Percentiles rank a stretch among this genome's conserved stretches.
phyloP scores from a whole-genome alignment of 2,888 invertebrate genomes.

The Apodemia mormo region DNA sequence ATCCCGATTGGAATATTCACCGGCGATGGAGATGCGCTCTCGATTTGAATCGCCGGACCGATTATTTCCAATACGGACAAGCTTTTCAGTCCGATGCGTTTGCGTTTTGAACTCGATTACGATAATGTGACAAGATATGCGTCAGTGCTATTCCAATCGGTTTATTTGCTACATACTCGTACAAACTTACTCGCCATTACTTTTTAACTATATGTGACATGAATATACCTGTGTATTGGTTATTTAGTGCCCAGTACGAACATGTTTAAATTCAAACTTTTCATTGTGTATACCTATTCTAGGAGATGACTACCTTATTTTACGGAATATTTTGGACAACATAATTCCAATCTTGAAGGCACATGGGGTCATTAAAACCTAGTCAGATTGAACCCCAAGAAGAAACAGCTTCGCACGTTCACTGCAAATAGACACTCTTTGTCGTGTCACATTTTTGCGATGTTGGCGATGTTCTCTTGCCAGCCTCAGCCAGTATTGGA shows the following conservation, averaged over 20 bases:
- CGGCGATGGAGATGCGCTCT: background rate
- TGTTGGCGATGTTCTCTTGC: too few relatives aligned
- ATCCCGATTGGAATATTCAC: constrained; percentile 13
- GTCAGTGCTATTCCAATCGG: background rate
- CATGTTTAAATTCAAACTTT: background rate
- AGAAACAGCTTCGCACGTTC: too few relatives aligned
- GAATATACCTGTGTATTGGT: background rate
- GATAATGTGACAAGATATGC: constrained; percentile 1
- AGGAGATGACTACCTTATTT: background rate
- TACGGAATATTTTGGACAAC: too few relatives aligned
- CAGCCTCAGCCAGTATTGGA: too few relatives aligned
- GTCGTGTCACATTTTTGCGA: too few relatives aligned
- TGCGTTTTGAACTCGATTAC: constrained; percentile 12
- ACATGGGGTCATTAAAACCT: too few relatives aligned
- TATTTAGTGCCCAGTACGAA: background rate
- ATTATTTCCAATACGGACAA: background rate
- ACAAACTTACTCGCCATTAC: background rate
- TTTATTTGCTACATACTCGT: background rate
- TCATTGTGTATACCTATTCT: background rate
- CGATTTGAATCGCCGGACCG: constrained; percentile 9
- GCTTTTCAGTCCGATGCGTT: constrained; percentile 8
- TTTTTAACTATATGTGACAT: background rate
- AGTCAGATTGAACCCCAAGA: too few relatives aligned
- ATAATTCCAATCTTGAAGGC: too few relatives aligned
- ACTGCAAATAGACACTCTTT: too few relatives aligned